Evolutionary conservation across 2,888 invertebrate species (phyloP).

Genomic region (Ptychoptera albimana): DNA sequence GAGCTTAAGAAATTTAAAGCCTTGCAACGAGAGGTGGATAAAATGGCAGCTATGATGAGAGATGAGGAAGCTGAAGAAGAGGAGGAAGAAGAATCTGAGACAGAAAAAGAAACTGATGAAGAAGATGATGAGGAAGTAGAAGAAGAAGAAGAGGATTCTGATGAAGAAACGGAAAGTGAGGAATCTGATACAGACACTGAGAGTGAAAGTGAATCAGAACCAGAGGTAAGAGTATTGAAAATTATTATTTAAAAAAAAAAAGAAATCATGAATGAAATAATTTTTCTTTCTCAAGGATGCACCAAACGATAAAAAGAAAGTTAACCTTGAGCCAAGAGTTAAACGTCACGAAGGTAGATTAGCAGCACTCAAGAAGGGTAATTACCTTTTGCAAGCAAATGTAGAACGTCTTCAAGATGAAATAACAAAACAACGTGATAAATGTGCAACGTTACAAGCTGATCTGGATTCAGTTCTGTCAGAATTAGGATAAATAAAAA

Average conservation of each 20-base stretch:
- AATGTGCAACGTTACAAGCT: conserved; percentile 58
- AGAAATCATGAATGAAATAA: background rate
- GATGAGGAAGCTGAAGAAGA: conserved; percentile 58
- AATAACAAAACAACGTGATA: conserved; percentile 65
- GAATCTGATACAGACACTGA: conserved; percentile 36
- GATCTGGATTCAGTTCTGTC: conserved; percentile 76
- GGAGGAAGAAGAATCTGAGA: conserved; percentile 47
- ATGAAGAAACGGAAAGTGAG: conserved; percentile 30
- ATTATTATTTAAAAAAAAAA: background rate
- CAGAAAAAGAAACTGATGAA: conserved; percentile 32
- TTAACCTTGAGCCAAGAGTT: conserved; percentile 43
- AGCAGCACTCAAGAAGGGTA: conserved; percentile 72
- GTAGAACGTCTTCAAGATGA: conserved; percentile 78
- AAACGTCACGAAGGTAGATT: conserved; percentile 67
- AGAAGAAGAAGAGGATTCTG: conserved; percentile 42
- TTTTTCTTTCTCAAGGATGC: conserved; percentile 36
- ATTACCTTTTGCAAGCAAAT: conserved; percentile 72
- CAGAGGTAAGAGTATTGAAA: conserved; percentile 34
- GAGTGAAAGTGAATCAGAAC: conserved; percentile 50
- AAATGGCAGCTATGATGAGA: conserved; percentile 79
- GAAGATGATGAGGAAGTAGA: conserved; percentile 32
- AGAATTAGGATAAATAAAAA: conserved; percentile 50
- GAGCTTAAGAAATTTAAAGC: conserved; percentile 71
- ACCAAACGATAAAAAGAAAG: conserved; percentile 47
- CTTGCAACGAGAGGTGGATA: conserved; percentile 75